Base-by-base conservation (phyloP, 2,888 invertebrate species). In the Phorcus lineatus region DNA sequence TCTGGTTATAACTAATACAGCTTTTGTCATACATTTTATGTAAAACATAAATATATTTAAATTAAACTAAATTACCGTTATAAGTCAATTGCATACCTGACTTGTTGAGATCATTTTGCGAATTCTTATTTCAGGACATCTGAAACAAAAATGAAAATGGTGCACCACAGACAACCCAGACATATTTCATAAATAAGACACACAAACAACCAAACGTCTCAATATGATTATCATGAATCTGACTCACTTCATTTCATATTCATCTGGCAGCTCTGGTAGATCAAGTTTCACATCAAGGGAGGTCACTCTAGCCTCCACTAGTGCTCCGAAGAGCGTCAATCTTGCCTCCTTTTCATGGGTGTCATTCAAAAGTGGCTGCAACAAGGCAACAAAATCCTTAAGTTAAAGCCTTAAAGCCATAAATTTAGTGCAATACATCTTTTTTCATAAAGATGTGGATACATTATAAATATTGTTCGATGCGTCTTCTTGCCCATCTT, bases 241-340 rank as follows among this genome's bases (percentile, higher is more conserved):
- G 6, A 19, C 19, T 57, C 52, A 82, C 82, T 82, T 80, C n/a
- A 78, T 40, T 47, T 77, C 67, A 19, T 62, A 74, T 13, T 85
- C 85, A n/a, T 88, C 88, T 24, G 86, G 84, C 17, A 91, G 74
- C 19, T 91, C 90, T 28, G 91, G 91, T 6, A 91, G 82, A 22
- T 88, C 86, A 31, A 91, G 80, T 80, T 80, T 84, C 7, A 85
- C 82, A 77, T 90, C 86, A 79, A 90, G 85, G 66, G 88, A 86
- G 28, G 80, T 81, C 47, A 84, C 82, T 74, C 85, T 84, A 24
- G 88, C 85, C 57, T 90, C 86, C 0, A 88, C 88, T 66, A 91
- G 82, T 11, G 87, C 91, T 31, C 91, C 91, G 86, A 91, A 91
- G 79, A 91, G 80, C 17, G 90, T 84, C 54, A 77, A 81, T 17